Base-by-base conservation (phyloP, 1,140 invertebrate species). In the Marisa cornuarietis region DNA sequence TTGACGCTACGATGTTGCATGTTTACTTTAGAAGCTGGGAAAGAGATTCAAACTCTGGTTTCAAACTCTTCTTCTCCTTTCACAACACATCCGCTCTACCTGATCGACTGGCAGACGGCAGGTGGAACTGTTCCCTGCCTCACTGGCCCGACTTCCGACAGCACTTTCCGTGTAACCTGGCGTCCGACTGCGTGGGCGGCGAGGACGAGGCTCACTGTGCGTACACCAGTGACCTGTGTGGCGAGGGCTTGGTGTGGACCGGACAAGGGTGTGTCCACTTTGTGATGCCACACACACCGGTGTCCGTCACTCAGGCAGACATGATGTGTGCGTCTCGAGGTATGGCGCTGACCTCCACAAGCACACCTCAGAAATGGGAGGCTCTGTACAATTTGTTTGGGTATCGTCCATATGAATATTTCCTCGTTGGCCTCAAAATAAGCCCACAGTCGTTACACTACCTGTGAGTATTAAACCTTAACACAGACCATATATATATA, bases 51-150 rank as follows among this genome's bases (percentile, higher is more conserved):
- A 24, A 52, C 20, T 18, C 20, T 31, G 72, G 73, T 8, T 75
- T 75, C 58, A 63, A 31, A 22, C 61, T 75, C 4, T 10, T 22
- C 10, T 75, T 75, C 31, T 75, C 73, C 58, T 63, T 75, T n/a
- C 73, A 75, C 58, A 14, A 14, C 5, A 49, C 8, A n/a, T 26
- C 54, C 31, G 61, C n/a, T 16, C 22, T 13, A 14, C 54, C 73
- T 16, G 22, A 24, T 8, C 22, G 54, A 63, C 51, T 26, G 0
- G 22, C 20, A 7, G n/a, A 10, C 61, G 58, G 58, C 58, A 10
- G 31, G 58, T 75, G 73, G 73, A 75, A 75, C 73, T 75, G 73
- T 58, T 75, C 73, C 24, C 58, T 75, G 20, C 73, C 73, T 9
- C 61, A 75, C 22, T 75, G 73, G 73, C 7, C 73, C 20, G 73